Base-by-base conservation (phyloP, 2,797 vertebrate species). In the Premnoplex brunnescens region DNA sequence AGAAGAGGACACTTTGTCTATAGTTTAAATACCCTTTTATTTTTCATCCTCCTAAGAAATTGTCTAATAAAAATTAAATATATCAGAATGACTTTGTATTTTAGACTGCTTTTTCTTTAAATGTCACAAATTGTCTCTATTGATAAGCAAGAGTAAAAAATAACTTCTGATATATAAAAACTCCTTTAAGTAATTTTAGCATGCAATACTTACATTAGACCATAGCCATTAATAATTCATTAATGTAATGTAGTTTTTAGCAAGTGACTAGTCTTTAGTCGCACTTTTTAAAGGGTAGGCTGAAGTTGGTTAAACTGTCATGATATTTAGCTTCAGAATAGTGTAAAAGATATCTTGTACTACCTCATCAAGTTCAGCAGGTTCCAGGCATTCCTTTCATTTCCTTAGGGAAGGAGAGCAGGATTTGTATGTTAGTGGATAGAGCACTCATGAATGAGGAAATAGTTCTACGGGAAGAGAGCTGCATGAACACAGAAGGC, bases 1-100 rank as follows among this genome's bases (percentile, higher is more conserved):
- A 98, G 97, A 94, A 96, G 82, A 96, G 89, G 67, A 95, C 92
- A 15, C 44, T 87, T 89, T 96, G 92, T 97, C 94, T 93, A 3
- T 87, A 80, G 94, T 96, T 97, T 94, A 76, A 93, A 93, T 96
- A 71, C 83, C 54, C 43, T 97, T 55, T 94, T 78, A 18, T 93
- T 97, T 96, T 92, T 48, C 54, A 75, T 94, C 63, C 68, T 90
- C 30, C 73, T 89, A 90, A 49, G 59, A 93, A 92, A 69, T 36
- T 91, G 64, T 85, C 43, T 94, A 30, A 34, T 27, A 62, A 64
- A 64, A 86, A 15, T 55, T 41, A 34, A 79, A 69, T 51, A n/a
- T 64, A 59, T 52, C n/a, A 81, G 49, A 93, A 90, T 85, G 6
- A 91, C 39, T 81, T 67, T 89, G 27, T 85, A 73, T 84, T 96